These are phyloP conservation scores for Sitta carolinensis DNA, from an alignment of 2,797 vertebrate species.

Conservation along the genomic window DNA sequence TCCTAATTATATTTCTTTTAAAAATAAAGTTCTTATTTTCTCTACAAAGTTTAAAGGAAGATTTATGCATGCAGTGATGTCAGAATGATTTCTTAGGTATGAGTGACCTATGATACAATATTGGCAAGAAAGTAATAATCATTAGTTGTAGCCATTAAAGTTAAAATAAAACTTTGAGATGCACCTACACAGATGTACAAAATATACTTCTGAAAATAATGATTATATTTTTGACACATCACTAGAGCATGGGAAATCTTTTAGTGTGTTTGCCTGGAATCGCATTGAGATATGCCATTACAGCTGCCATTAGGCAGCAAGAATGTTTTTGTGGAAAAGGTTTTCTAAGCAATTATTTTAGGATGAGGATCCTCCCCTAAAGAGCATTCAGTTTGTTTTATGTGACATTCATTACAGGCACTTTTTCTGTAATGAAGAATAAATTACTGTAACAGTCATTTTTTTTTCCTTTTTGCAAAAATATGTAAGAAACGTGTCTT, in stretches of 20 bases:
- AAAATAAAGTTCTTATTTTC: not conserved
- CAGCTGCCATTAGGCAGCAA: not conserved
- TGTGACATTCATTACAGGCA: not conserved
- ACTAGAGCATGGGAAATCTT: not conserved
- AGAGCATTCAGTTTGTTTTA: not conserved
- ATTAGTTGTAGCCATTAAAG: not conserved
- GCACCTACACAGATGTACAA: not conserved
- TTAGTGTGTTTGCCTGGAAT: not conserved
- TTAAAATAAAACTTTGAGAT: not conserved
- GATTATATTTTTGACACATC: not conserved
- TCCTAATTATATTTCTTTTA: not conserved
- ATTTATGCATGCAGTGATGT: slow-evolving; percentile 22
- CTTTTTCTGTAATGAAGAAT: not conserved
- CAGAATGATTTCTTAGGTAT: not conserved
- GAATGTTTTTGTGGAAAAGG: not conserved
- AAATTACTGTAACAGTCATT: not conserved
- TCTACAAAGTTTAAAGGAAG: not conserved
- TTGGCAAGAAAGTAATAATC: slow-evolving; percentile 1
- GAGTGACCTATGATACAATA: not conserved
- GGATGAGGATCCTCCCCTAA: not conserved
- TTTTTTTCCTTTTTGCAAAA: not conserved
- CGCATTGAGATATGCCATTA: not conserved
- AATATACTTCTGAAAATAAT: not conserved
- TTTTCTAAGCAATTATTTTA: not conserved
- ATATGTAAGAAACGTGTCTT: not conserved